Evolutionary conservation across 2,888 invertebrate species (phyloP), one percentile per base, ranked within the genome.

Genomic region (Catocala fraxini): DNA sequence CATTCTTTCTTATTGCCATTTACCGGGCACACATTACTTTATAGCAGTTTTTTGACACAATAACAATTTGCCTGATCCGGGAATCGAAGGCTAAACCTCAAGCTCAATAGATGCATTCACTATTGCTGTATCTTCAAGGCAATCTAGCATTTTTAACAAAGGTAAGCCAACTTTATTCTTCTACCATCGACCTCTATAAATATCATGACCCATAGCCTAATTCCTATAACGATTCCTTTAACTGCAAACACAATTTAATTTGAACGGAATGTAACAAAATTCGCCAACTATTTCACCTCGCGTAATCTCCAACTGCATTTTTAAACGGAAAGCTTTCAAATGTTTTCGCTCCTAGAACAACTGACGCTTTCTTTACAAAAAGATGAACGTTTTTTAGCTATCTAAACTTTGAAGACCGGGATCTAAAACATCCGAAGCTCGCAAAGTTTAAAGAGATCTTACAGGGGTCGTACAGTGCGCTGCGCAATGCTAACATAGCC

Each of bases 361-460:
- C 25, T 25, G 25, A 25, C 25, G 25, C 25, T 25, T 25, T 25
- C 25, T 25, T 25, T 25, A 25, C 25, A 25, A 25, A 25, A 25
- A 25, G 25, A 25, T 25, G 25, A 25, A 25, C 25, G 25, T 25
- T 25, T 25, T 25, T 25, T 25, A 25, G 25, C 25, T 49, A 43
- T 52, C 45, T 56, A 58, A 76, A 76, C 67, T 76, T 54, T 55
- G 46, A 68, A 59, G 25, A 25, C 41, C 6, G 51, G 51, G 57
- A 76, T 59, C 41, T 53, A 56, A 73, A 60, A 62, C 67, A 68
- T 49, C 59, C 49, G 6, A 45, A 53, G 35, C 51, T 63, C 48
- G 11, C 47, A 41, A 63, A 70, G 62, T 73, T 64, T 67, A 51
- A 73, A 63, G 61, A 70, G 54, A 63, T 64, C 51, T 62, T 5